Conservation (phyloP, 2,888 invertebrate species). For the Acanthosepion lycidas region DNA sequence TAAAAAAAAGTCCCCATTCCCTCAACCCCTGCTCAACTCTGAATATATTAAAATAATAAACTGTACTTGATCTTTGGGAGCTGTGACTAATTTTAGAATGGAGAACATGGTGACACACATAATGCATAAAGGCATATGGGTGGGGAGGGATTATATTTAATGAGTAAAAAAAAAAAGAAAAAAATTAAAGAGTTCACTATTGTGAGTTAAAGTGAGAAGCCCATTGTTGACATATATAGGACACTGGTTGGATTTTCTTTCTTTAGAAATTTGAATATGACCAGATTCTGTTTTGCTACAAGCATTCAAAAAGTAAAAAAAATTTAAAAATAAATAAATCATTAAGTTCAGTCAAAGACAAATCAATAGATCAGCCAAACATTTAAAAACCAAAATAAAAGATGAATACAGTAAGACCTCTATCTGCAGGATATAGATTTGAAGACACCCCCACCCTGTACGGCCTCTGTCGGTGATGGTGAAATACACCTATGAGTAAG, state of each 20-base stretch:
- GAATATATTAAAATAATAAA: background rate
- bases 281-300: background rate
- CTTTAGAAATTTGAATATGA: background rate
- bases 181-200: background rate
- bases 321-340: background rate
- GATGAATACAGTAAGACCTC: no score
- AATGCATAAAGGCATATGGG: background rate
- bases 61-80: background rate
- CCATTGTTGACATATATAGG: background rate
- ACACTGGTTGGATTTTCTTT: background rate
- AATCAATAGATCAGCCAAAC: no score
- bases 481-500: no score
- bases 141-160: background rate
- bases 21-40: background rate
- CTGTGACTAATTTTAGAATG: background rate
- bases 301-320: background rate
- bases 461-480: no score
- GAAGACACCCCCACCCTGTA: no score
- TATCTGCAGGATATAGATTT: no score
- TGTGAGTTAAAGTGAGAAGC: background rate
- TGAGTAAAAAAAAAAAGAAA: background rate
- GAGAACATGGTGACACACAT: background rate
- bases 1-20: background rate
- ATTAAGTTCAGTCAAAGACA: no score
- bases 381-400: no score